Conservation (phyloP, 2,888 invertebrate genomes). For the Drosophila monieri region DNA sequence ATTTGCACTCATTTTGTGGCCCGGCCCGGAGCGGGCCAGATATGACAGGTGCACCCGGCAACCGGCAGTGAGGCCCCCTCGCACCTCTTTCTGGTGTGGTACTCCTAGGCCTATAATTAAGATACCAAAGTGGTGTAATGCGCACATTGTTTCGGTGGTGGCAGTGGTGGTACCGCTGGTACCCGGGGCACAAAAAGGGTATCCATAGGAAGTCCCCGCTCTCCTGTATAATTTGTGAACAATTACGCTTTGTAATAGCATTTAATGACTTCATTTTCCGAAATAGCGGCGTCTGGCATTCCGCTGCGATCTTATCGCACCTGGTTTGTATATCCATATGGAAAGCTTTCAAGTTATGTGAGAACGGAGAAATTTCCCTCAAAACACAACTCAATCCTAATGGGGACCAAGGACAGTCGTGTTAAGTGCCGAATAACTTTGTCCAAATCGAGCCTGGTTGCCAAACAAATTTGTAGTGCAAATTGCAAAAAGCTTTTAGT, state of each 20-base stretch:
- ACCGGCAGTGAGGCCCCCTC: slow-evolving; percentile 26
- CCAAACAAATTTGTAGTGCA: slow-evolving; percentile 72
- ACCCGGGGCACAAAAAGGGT: slow-evolving; percentile 15
- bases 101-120: slow-evolving; percentile 66
- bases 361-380: slow-evolving; percentile 3
- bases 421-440: slow-evolving; percentile 60
- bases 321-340: slow-evolving; percentile 14
- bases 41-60: slow-evolving; percentile 69
- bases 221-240: slow-evolving; percentile 74
- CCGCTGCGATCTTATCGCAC: slow-evolving; percentile 60
- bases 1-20: slow-evolving; percentile 53
- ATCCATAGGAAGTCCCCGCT: slow-evolving; percentile 48
- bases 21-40: slow-evolving; percentile 15
- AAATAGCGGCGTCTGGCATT: slow-evolving; percentile 50
- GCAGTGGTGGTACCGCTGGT: slow-evolving; percentile 13
- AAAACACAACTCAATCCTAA: background rate
- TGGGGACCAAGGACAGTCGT: slow-evolving; percentile 2
- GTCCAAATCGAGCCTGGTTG: slow-evolving; percentile 26
- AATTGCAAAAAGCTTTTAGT: slow-evolving; percentile 78
- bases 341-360: slow-evolving; percentile 31
- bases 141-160: slow-evolving; percentile 59
- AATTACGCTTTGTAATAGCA: slow-evolving; percentile 79
- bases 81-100: slow-evolving; percentile 26
- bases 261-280: slow-evolving; percentile 75
- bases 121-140: slow-evolving; percentile 70